These are phyloP conservation scores for Acleris emargana DNA, from an alignment of 2,888 invertebrate genomes.

Conservation along the genomic window DNA sequence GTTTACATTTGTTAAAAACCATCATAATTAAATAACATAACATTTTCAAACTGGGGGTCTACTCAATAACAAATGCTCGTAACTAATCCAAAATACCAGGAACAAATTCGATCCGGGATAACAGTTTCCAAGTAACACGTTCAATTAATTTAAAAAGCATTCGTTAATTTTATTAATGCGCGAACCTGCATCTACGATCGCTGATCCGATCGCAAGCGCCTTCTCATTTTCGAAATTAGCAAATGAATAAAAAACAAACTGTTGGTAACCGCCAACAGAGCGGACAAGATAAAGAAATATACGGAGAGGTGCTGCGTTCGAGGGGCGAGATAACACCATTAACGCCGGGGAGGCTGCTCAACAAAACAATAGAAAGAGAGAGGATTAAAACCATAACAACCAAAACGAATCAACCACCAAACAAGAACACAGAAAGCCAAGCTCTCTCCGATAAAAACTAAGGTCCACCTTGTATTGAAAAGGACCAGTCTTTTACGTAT, in stretches of 20 bases:
- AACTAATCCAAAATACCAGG: conserved; percentile 42
- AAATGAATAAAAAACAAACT: conserved; percentile 78
- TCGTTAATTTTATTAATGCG: conserved; percentile 82
- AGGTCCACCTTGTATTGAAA: conserved; percentile 7
- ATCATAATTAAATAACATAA: no score
- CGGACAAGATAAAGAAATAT: conserved; percentile 83
- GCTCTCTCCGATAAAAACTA: conserved; percentile 24
- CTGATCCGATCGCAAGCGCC: conserved; percentile 75
- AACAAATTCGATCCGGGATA: conserved; percentile 69
- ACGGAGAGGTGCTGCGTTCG: conserved; percentile 82
- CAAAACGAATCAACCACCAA: conserved; percentile 31
- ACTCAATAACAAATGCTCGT: conserved; percentile 33
- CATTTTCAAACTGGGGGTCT: conserved; percentile 14
- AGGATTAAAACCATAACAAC: conserved; percentile 25
- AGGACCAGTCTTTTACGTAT: conserved; percentile 28
- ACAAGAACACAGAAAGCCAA: conserved; percentile 28
- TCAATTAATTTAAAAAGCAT: conserved; percentile 81
- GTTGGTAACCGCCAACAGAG: conserved; percentile 74
- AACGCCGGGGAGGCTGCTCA: conserved; percentile 76
- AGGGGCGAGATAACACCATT: conserved; percentile 82
- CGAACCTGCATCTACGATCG: conserved; percentile 78
- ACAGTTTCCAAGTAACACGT: conserved; percentile 67
- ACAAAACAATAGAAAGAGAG: conserved; percentile 75
- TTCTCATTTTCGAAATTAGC: conserved; percentile 83
- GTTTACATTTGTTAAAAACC: no score